These are phyloP conservation scores for Venturia canescens DNA, from an alignment of 1,140 invertebrate genomes.

Conservation along the genomic window DNA sequence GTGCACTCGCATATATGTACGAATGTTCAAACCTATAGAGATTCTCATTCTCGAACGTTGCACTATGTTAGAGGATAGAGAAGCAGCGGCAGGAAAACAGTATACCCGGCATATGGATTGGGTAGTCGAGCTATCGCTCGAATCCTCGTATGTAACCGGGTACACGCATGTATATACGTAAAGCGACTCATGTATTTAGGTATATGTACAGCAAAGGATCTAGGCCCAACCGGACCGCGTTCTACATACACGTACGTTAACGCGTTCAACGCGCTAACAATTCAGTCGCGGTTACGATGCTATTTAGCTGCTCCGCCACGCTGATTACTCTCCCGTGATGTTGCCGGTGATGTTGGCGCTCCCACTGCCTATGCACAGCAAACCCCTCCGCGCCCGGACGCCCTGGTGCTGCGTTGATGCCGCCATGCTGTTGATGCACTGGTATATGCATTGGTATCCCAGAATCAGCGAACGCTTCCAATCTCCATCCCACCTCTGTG, in stretches of 20 bases:
- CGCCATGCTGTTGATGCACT: conserved; percentile 36
- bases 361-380: conserved; percentile 1
- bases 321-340: conserved; percentile 67
- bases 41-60: conserved; percentile 18
- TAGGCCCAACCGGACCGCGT: conserved; percentile 23
- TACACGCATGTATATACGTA: neutral
- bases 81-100: conserved; percentile 5
- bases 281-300: conserved; percentile 71
- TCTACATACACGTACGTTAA: conserved; percentile 54
- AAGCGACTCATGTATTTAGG: no score
- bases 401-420: neutral
- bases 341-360: conserved; percentile 43
- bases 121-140: neutral
- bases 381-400: neutral
- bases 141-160: conserved; percentile 12
- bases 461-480: conserved; percentile 37
- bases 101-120: neutral
- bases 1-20: neutral
- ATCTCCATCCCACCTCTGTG: neutral
- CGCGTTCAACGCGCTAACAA: conserved; percentile 71
- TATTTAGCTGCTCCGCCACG: conserved; percentile 70
- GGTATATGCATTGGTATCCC: conserved; percentile 34
- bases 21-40: neutral
- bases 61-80: neutral
- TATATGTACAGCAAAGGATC: conserved; percentile 20